These are phyloP conservation scores for Rutilus rutilus DNA, from an alignment of 2,113 vertebrate species.

Conservation along the genomic window DNA sequence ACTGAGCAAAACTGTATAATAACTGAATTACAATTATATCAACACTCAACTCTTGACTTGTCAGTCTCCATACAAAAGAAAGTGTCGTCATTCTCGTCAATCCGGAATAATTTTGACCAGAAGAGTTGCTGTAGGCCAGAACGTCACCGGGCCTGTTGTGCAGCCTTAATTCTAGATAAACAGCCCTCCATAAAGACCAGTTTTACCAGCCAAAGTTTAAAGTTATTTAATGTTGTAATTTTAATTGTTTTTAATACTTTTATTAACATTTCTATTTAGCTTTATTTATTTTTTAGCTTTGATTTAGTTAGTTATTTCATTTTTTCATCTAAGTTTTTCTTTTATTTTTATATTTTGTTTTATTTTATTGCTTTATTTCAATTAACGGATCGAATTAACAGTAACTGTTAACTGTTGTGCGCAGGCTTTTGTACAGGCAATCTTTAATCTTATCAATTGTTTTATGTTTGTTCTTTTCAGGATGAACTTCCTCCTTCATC, in stretches of 20 bases:
- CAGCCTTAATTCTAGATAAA: background rate
- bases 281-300: no score
- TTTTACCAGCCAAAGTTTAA: background rate
- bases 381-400: background rate
- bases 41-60: background rate
- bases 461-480: background rate
- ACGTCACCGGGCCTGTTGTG: background rate
- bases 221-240: no score
- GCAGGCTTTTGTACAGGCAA: background rate
- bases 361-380: background rate
- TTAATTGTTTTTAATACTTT: no score
- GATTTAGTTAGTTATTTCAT: no score
- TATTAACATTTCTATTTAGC: no score
- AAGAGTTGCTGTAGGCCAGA: background rate
- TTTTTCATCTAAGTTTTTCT: no score
- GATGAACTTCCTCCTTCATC: slow-evolving; percentile 2
- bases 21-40: background rate
- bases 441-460: background rate
- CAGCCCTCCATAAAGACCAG: background rate
- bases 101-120: background rate
- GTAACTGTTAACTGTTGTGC: background rate
- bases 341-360: no score
- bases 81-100: background rate
- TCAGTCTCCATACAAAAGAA: background rate
- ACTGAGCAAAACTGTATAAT: background rate